These are phyloP conservation scores for Poecilobothrus nobilitatus DNA, from an alignment of 2,888 invertebrate species.

Conservation along the genomic window DNA sequence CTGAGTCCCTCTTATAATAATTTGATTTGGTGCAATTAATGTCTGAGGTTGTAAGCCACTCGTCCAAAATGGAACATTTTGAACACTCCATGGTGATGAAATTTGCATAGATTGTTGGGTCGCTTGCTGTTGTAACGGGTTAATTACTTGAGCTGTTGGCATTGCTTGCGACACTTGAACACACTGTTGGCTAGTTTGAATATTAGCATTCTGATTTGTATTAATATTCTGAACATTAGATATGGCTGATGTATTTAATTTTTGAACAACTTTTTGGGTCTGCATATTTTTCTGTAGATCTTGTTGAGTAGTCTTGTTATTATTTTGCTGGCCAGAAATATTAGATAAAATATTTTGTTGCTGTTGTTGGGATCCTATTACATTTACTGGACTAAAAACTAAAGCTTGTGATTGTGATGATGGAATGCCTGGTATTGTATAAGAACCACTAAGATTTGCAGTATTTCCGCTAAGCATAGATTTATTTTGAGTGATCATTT, in stretches of 20 bases:
- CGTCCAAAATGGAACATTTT: conserved; percentile 63
- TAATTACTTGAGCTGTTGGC: conserved; percentile 65
- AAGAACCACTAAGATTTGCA: conserved; percentile 48
- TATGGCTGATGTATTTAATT: conserved; percentile 44
- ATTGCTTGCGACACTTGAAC: conserved; percentile 65
- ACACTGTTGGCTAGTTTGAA: conserved; percentile 56
- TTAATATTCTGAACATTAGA: conserved; percentile 36
- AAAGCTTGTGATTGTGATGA: conserved; percentile 71
- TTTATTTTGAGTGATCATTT: conserved; percentile 69
- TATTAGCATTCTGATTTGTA: conserved; percentile 40
- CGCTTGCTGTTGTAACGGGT: conserved; percentile 58
- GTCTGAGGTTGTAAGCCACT: conserved; percentile 62
- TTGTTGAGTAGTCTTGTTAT: conserved; percentile 25
- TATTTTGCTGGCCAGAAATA: conserved; percentile 34
- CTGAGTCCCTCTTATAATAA: conserved; percentile 67
- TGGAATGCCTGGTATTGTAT: conserved; percentile 68
- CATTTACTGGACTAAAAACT: conserved; percentile 57
- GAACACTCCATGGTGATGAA: conserved; percentile 63
- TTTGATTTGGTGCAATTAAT: conserved; percentile 66
- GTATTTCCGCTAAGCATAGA: conserved; percentile 50
- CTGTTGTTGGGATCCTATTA: conserved; percentile 41
- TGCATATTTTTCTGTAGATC: conserved; percentile 38
- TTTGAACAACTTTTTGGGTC: conserved; percentile 50
- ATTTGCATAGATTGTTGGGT: conserved; percentile 67
- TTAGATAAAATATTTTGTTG: conserved; percentile 42